phyloP scores from a whole-genome alignment of 2,113 vertebrate species.

The Sminthopsis crassicaudata region DNA sequence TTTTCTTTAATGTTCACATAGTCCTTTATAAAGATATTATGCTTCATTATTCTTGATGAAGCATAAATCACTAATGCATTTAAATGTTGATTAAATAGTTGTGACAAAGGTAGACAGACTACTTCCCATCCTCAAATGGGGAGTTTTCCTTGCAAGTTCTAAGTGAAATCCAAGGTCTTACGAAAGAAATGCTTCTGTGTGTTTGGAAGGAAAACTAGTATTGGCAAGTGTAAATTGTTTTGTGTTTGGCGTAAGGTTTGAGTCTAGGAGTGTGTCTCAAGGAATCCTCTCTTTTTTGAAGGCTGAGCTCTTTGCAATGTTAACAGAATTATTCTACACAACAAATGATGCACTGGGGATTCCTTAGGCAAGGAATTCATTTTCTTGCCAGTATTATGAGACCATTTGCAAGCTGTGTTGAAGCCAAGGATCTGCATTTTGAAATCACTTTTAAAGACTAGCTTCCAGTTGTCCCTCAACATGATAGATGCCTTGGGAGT shows the following conservation, averaged over 20 bases:
- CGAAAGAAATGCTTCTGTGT: accelerated
- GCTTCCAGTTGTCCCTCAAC: not conserved
- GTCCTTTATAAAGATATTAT: accelerated
- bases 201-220: accelerated
- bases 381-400: not conserved
- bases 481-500: not conserved
- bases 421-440: constrained; percentile 10
- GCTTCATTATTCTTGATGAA: accelerated
- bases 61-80: not conserved
- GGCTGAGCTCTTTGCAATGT: too few relatives aligned
- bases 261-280: not conserved
- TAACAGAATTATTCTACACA: not conserved
- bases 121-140: not conserved
- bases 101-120: accelerated
- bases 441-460: not conserved
- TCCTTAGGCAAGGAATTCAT: not conserved
- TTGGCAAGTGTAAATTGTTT: accelerated
- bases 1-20: accelerated
- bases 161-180: accelerated
- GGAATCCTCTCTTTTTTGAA: not conserved
- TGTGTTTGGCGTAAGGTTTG: accelerated
- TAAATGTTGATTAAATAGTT: not conserved
- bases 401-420: constrained; percentile 27
- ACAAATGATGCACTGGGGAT: not conserved
- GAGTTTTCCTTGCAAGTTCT: not conserved